A percentile compares a stretch with the other conserved stretches of the same genome.
Evolutionary conservation across 2,797 vertebrate species (phyloP).

Genomic region (Danio jaintianensis): DNA sequence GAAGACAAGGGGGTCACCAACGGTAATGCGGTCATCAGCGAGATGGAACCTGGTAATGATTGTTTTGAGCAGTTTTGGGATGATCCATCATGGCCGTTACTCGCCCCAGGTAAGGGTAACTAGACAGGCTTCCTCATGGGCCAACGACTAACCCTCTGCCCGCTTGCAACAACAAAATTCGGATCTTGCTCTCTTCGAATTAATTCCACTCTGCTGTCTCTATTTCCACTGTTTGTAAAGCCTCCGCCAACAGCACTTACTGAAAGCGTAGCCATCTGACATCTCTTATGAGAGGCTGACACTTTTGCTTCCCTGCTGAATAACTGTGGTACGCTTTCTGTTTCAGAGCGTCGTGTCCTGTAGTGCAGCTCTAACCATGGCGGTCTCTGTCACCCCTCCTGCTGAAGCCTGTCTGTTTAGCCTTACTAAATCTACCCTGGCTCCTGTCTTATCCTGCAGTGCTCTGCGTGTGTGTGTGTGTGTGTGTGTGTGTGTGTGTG

Average conservation of each 20-base stretch:
- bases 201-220: slow-evolving; percentile 36
- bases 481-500: slow-evolving; percentile 45
- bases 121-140: slow-evolving; percentile 80
- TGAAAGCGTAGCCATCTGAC: slow-evolving; percentile 4
- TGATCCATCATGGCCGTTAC: slow-evolving; percentile 85
- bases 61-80: slow-evolving; percentile 81
- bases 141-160: slow-evolving; percentile 29
- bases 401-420: slow-evolving; percentile 71
- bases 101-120: slow-evolving; percentile 89
- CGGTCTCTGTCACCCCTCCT: slow-evolving; percentile 32
- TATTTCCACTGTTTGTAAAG: slow-evolving; percentile 35
- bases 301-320: slow-evolving; percentile 49
- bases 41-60: slow-evolving; percentile 89
- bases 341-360: slow-evolving; percentile 41
- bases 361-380: slow-evolving; percentile 36
- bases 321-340: slow-evolving; percentile 35
- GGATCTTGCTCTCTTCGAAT: slow-evolving; percentile 40
- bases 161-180: slow-evolving; percentile 7
- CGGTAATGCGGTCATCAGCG: slow-evolving; percentile 82
- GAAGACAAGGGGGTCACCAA: slow-evolving; percentile 79
- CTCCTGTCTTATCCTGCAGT: slow-evolving; percentile 48
- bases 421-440: slow-evolving; percentile 63
- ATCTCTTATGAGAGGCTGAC: slow-evolving; percentile 25
- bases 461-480: slow-evolving; percentile 20
- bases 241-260: slow-evolving; percentile 34